Evolutionary conservation across 2,113 vertebrate species (phyloP), one percentile per base, ranked within the genome.

Genomic region (Bubalus kerabau): DNA sequence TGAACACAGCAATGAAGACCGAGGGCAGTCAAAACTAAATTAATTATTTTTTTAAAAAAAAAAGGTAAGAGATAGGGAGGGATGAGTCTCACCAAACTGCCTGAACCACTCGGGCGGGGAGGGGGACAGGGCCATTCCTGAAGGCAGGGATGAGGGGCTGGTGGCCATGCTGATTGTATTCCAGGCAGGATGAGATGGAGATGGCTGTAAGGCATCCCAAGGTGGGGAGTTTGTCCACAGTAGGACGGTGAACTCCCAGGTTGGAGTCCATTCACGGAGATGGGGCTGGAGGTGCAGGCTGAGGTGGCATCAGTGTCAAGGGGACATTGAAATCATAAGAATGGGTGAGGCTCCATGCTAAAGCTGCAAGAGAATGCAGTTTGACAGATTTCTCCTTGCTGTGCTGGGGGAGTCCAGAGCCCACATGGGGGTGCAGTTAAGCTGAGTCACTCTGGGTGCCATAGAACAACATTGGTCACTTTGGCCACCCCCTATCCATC

Each of bases 391-490:
- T 52, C 76, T 40, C 16, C 89, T 19, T n/a, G 10, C 57, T 14
- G 6, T 4, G 32, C 57, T 21, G 17, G 36, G 32, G 76, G 15
- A 43, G 19, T n/a, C 56, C n/a, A 28, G 87, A 21, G 67, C 36
- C 50, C 67, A 16, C 23, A 4, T 9, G 1, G 6, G 30, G 43
- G 13, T 23, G 32, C 90, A 21, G 23, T 19, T 26, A 32, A n/a
- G 43, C 23, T 13, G 76, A 91, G 32, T 52, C 56, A 50, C 57
- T 48, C 32, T 30, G 57, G 90, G 46, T 3, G 7, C 76, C 60
- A 24, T 16, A 32, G 50, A 50, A 12, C 0, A 6, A 62, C 76
- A 52, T 1, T 30, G 32, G 46, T 40, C 76, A 3, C 50, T 26
- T 7, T 50, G 56, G 7, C 21, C 40, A 26, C 1, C 7, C 56